Evolutionary conservation across 1,140 invertebrate genomes (phyloP).

Genomic region (Asbolus verrucosus): DNA sequence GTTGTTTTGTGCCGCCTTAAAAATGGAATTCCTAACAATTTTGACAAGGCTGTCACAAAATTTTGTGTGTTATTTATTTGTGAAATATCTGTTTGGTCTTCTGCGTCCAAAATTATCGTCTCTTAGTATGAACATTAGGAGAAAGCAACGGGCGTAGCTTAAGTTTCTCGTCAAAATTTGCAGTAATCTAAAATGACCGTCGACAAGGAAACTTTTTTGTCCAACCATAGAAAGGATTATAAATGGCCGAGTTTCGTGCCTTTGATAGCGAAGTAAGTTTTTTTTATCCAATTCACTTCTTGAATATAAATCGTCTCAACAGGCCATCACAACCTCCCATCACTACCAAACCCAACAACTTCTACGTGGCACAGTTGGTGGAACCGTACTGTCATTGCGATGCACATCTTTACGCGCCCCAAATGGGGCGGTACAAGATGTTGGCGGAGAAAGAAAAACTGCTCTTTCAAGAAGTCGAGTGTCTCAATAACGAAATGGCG

Average conservation of each 20-base stretch:
- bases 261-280: conserved; percentile 66
- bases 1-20: background rate
- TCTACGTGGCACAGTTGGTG: conserved; percentile 63
- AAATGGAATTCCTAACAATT: conserved; percentile 55
- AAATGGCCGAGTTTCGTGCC: conserved; percentile 71
- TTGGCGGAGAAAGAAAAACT: conserved; percentile 70
- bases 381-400: conserved; percentile 70
- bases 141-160: conserved; percentile 45
- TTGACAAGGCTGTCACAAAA: conserved; percentile 57
- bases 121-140: conserved; percentile 26
- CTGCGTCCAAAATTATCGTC: conserved; percentile 43
- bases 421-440: conserved; percentile 70
- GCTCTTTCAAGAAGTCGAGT: conserved; percentile 67
- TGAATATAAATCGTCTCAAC: conserved; percentile 25
- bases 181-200: conserved; percentile 47
- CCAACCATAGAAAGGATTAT: conserved; percentile 67
- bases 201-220: conserved; percentile 64
- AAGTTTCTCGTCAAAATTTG: conserved; percentile 32
- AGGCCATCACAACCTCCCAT: conserved; percentile 69
- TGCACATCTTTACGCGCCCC: conserved; percentile 67
- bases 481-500: conserved; percentile 67
- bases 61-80: conserved; percentile 52
- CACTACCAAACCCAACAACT: conserved; percentile 62
- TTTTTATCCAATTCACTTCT: too few species aligned
- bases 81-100: conserved; percentile 48